Evolutionary conservation across 2,113 vertebrate species (phyloP).

Genomic region (Anarhynchus alexandrinus): DNA sequence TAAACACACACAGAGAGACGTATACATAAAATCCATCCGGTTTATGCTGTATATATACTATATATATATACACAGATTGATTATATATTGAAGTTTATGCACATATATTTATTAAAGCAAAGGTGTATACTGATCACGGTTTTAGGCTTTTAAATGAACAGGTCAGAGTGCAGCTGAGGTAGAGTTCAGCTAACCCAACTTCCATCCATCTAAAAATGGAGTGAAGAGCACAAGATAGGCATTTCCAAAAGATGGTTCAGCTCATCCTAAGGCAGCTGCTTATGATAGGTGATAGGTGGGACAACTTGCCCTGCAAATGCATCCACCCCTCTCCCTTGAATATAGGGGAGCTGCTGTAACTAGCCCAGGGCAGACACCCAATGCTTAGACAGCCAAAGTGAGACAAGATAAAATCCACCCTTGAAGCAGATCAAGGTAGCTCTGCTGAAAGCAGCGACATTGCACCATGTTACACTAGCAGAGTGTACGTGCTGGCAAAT

Average conservation of each 20-base stretch:
- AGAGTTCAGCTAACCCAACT: background rate
- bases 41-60: background rate
- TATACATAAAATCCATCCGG: background rate
- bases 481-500: background rate
- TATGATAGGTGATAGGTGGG: background rate
- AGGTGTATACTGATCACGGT: background rate
- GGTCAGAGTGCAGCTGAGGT: background rate
- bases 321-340: background rate
- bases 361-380: background rate
- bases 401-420: background rate
- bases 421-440: background rate
- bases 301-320: accelerated
- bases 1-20: background rate
- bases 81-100: background rate
- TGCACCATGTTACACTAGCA: background rate
- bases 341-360: background rate
- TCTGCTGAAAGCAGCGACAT: background rate
- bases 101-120: background rate
- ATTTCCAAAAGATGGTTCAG: background rate
- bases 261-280: background rate
- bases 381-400: background rate
- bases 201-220: background rate
- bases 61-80: background rate
- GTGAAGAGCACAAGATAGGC: background rate
- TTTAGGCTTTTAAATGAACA: background rate